Percentiles rank a stretch among this genome's conserved stretches.
Evolutionary conservation across 2,888 invertebrate species (phyloP).

Genomic region (Troides helena): DNA sequence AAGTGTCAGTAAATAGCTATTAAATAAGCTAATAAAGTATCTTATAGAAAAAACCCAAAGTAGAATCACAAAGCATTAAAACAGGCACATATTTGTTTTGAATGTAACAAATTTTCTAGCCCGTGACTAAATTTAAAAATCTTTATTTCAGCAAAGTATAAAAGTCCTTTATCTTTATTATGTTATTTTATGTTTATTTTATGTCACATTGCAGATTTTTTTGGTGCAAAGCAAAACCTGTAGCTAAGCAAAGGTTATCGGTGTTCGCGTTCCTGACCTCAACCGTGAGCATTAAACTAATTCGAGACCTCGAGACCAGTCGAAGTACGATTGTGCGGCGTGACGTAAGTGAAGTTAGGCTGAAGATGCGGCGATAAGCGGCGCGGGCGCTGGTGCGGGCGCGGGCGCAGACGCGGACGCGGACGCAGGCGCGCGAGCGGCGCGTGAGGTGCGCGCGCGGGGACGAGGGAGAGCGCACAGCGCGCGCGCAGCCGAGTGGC

Average conservation of each 20-base stretch:
- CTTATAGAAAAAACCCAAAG: slow-evolving; percentile 13
- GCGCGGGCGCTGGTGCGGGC: slow-evolving; percentile 45
- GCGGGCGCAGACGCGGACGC: slow-evolving; percentile 44
- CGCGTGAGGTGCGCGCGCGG: slow-evolving; percentile 38
- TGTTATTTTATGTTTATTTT: too few relatives aligned
- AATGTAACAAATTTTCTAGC: background rate
- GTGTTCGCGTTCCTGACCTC: slow-evolving; percentile 23
- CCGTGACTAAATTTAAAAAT: background rate
- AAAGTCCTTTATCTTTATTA: background rate
- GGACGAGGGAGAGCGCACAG: slow-evolving; percentile 36
- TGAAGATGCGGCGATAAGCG: slow-evolving; percentile 75
- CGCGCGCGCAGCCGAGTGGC: slow-evolving; percentile 69
- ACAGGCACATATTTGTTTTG: background rate
- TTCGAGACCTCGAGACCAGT: slow-evolving; percentile 39
- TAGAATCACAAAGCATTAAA: background rate
- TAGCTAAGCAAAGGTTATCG: slow-evolving; percentile 13
- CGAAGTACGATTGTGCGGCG: slow-evolving; percentile 41
- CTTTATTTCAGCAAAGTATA: background rate
- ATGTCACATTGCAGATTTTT: background rate
- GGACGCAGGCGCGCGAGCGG: slow-evolving; percentile 43
- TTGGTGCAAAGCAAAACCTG: slow-evolving; percentile 5
- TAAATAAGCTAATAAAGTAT: slow-evolving; percentile 17
- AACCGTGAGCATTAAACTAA: slow-evolving; percentile 35
- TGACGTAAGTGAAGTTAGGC: slow-evolving; percentile 71
- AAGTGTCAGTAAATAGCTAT: slow-evolving; percentile 24